phyloP scores from a whole-genome alignment of 2,797 vertebrate genomes.

The Pagetopsis macropterus region DNA sequence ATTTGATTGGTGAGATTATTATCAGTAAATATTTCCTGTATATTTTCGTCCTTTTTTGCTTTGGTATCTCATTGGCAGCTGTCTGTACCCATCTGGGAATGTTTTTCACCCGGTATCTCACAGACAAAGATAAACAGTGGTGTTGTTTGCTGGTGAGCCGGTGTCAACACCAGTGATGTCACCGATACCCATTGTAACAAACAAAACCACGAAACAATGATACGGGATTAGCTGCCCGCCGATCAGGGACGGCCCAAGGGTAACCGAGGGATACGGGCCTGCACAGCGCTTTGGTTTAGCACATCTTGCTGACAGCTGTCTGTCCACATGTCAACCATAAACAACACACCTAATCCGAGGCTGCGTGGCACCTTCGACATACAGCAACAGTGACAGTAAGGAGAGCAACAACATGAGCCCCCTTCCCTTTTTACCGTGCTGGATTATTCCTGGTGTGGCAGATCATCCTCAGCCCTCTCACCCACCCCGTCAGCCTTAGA shows the following conservation, averaged over 20 bases:
- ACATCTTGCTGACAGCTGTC: conserved; percentile 67
- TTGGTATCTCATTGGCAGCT: conserved; percentile 65
- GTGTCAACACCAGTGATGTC: conserved; percentile 78
- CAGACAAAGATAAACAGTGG: conserved; percentile 75
- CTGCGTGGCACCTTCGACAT: conserved; percentile 61
- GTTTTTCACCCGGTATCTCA: conserved; percentile 71
- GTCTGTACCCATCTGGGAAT: conserved; percentile 72
- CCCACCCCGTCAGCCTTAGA: conserved; percentile 54
- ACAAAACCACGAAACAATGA: conserved; percentile 72
- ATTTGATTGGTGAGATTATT: conserved; percentile 79
- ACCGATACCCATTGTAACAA: conserved; percentile 75
- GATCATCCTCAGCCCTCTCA: conserved; percentile 70
- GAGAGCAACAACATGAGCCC: conserved; percentile 48
- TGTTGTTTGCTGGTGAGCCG: conserved; percentile 71
- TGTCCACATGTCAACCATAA: conserved; percentile 69
- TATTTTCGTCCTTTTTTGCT: conserved; percentile 65
- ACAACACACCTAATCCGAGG: conserved; percentile 75
- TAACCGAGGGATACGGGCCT: conserved; percentile 49
- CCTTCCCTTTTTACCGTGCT: conserved; percentile 15
- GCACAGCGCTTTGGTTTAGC: conserved; percentile 36
- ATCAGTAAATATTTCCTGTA: conserved; percentile 76
- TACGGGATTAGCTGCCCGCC: conserved; percentile 65
- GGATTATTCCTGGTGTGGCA: conserved; percentile 76
- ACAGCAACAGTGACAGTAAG: conserved; percentile 57
- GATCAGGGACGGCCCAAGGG: conserved; percentile 63